These are phyloP conservation scores for Charanyca ferruginea DNA, from an alignment of 2,888 invertebrate species.

Conservation along the genomic window DNA sequence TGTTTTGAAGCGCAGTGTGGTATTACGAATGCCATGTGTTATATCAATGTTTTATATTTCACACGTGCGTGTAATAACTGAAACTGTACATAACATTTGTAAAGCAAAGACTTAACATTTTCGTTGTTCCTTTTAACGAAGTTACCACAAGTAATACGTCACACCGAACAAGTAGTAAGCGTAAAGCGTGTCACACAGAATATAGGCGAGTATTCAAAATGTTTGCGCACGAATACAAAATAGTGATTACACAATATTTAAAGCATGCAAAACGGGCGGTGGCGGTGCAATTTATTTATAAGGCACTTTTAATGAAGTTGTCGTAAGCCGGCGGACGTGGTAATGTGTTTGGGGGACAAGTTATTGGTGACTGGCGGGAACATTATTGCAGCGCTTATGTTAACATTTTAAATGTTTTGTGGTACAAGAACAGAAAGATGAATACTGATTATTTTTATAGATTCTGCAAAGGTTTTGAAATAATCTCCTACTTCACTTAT, in stretches of 20 bases:
- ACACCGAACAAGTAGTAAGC: conserved; percentile 21
- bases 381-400: background rate
- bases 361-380: conserved; percentile 33
- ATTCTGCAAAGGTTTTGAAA: no score
- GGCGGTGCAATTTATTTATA: conserved; percentile 68
- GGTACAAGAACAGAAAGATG: background rate
- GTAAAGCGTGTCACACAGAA: conserved; percentile 22
- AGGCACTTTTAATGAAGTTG: conserved; percentile 74
- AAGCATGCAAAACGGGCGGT: conserved; percentile 49
- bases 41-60: no score
- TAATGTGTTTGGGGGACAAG: conserved; percentile 43
- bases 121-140: conserved; percentile 40
- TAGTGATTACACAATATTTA: conserved; percentile 60
- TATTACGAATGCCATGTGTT: no score
- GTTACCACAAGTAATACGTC: conserved; percentile 4
- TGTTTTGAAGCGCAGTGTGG: no score
- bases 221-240: conserved; percentile 32
- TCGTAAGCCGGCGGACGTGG: conserved; percentile 50
- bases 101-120: conserved; percentile 38
- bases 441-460: no score
- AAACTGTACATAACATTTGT: no score
- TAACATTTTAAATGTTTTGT: background rate
- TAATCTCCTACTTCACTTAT: no score
- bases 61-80: no score
- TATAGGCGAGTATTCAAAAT: conserved; percentile 20